Evolutionary conservation across 1,140 invertebrate species (phyloP), one percentile per base, ranked within the genome.

Genomic region (Aphelenchoides avenae): DNA sequence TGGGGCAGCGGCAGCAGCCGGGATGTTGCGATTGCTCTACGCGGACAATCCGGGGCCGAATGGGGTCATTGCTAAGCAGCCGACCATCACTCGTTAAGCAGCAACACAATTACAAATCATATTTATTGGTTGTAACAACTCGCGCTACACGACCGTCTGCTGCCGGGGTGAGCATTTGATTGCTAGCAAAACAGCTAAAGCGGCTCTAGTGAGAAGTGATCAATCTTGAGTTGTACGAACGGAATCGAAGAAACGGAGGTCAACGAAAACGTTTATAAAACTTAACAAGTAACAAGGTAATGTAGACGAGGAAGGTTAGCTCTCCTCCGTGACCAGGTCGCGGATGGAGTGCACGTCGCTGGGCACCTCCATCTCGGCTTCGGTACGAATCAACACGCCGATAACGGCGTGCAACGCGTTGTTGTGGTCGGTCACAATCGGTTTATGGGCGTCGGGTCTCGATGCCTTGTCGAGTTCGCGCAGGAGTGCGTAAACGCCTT

Each of bases 401-500:
- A 61, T 61, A 5, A 61, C 5, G 4, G 59, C 60, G 15, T 54
- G 24, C 3, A 61, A 30, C 22, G 42, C 39, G 34, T 59, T 27
- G n/a, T n/a, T n/a, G n/a, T n/a, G n/a, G 24, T 24, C 27, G 40
- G 15, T 36, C 44, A 24, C 59, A 29, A 22, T 5, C 26, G 33
- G 29, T 60, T 5, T 34, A 57, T 55, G 29, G 13, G 56, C 36
- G 26, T 51, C 47, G 3, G 29, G 29, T n/a, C 15, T 27, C 13
- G 22, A 52, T 22, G 57, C 57, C 15, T 40, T 64, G 33, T 61
- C 59, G 33, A 61, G 26, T 57, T 61, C 59, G 13, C 59, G 61
- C 29, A 61, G 20, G n/a, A 61, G 37, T 6, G 59, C 39, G 26
- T 61, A 61, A 40, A 61, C 33, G 24, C 44, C 59, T 33, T 61